Base-by-base conservation (phyloP, 53 echinoderm and acorn worm species). In the Mesocentrotus franciscanus region DNA sequence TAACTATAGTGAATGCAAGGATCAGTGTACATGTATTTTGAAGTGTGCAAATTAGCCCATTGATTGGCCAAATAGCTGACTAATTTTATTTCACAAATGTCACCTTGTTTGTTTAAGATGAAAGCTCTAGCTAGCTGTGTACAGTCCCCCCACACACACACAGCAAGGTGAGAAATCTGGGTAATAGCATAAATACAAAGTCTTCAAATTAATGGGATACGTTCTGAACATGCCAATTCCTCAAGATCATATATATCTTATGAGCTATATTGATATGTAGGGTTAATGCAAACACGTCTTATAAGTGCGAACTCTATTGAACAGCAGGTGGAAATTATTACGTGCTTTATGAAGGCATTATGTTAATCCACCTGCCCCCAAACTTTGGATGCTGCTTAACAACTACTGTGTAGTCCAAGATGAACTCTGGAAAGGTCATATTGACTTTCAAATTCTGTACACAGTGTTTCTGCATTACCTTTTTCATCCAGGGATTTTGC, bases 241-340 rank as follows among this genome's bases (percentile, higher is more conserved):
- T 24, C 68, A 18, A 24, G 68, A 68, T 68, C 68, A 68, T 8
- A 68, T n/a, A 20, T 24, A 32, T 24, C 39, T 39, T 64, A 30
- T 29, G 3, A 76, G 76, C 14, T 33, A 10, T 76, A 30, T 76
- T 76, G 18, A 18, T 76, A 33, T 36, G 36, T 81, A 81, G 36
- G 81, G 76, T 9, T 74, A 29, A 30, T 81, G 81, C 18, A 8
- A 22, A 42, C 81, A 42, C 1, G 18, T 18, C 22, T 13, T 11
- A 15, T 5, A 10, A 76, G 76, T 76, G 76, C 9, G 30, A 76
- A 76, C 15, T 76, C 76, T 76, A 15, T 76, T 33, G 14, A 81
- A 81, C 42, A 81, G 81, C 81, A 81, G 81, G 81, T 81, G 81
- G 81, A 42, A 81, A 81, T 81, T 18, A 78, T 78, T 78, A 81